phyloP scores from a whole-genome alignment of 2,113 vertebrate species.

The Neolamprologus modestus region DNA sequence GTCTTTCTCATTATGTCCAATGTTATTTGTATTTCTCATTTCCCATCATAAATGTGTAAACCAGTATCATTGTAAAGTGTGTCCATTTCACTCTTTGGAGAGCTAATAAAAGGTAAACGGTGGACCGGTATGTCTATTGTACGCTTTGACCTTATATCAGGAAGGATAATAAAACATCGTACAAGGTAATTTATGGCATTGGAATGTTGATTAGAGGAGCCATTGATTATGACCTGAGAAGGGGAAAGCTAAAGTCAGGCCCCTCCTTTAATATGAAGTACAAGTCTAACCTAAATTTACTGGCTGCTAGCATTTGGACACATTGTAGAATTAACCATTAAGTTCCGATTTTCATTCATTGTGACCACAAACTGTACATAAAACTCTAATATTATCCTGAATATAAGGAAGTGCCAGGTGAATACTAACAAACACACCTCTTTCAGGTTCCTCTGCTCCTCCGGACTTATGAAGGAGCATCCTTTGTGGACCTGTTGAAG shows the following conservation, averaged over 20 bases:
- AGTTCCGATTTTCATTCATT: rapidly evolving
- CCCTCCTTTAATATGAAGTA: neutral
- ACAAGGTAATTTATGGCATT: neutral
- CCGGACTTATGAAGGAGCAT: constrained; percentile 64
- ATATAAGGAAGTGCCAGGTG: neutral
- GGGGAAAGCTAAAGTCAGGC: rapidly evolving
- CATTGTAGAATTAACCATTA: neutral
- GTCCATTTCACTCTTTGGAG: neutral
- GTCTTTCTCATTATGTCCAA: neutral
- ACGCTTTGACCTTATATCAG: neutral
- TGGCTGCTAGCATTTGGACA: neutral
- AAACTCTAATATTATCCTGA: neutral
- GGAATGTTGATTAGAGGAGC: neutral
- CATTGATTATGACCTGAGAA: neutral
- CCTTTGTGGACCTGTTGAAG: neutral
- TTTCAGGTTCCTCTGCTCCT: constrained; percentile 58
- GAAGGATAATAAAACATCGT: neutral
- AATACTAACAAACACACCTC: constrained; percentile 65
- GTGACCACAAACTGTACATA: neutral
- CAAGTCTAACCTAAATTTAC: neutral
- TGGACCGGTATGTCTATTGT: neutral
- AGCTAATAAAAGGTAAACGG: rapidly evolving
- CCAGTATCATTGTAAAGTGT: neutral
- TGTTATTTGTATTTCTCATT: neutral
- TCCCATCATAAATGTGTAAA: neutral